Evolutionary conservation across 2,888 invertebrate species (phyloP).

Genomic region (Hyalella azteca): DNA sequence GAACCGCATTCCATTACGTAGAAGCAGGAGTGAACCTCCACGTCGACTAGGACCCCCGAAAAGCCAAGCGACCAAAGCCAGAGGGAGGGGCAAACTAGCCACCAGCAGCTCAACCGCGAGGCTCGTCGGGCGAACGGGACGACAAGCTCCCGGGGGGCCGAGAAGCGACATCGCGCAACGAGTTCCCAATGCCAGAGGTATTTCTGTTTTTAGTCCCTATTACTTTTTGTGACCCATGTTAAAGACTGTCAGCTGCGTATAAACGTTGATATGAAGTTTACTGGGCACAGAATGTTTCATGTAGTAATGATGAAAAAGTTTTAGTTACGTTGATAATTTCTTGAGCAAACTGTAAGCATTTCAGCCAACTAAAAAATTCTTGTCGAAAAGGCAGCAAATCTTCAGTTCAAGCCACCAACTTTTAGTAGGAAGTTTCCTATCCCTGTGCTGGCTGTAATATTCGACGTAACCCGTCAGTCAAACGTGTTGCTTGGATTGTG

Average conservation of each 20-base stretch:
- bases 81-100: not conserved
- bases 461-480: not conserved
- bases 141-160: not conserved
- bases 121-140: not conserved
- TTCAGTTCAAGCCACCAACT: not conserved
- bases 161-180: not conserved
- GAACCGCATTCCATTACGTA: not conserved
- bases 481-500: not conserved
- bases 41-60: not conserved
- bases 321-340: too few species aligned
- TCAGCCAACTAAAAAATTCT: too few species aligned
- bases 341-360: too few species aligned
- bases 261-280: too few species aligned
- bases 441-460: too few species aligned
- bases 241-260: too few species aligned
- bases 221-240: too few species aligned
- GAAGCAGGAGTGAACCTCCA: not conserved
- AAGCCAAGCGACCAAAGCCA: not conserved
- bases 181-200: not conserved
- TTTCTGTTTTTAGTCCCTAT: too few species aligned
- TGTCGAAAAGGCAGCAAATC: too few species aligned
- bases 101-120: not conserved
- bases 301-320: too few species aligned
- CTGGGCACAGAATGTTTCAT: too few species aligned
- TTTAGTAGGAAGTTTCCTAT: not conserved